Conservation (phyloP, 1,140 invertebrate species). For the Drosophila kikkawai region DNA sequence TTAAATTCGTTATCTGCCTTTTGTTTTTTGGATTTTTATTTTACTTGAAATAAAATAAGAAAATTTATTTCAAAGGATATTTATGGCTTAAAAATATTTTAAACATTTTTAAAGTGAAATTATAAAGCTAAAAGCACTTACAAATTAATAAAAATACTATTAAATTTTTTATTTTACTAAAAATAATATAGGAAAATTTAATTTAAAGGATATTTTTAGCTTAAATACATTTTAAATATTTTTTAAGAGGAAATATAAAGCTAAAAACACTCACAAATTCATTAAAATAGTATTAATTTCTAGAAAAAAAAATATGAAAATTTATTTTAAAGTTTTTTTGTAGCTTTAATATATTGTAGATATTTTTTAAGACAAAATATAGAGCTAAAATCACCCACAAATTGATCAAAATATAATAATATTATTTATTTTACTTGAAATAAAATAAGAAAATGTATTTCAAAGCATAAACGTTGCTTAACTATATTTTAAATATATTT, state of each 20-base stretch:
- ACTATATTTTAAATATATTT: not conserved
- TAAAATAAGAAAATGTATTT: not conserved
- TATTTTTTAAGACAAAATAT: too few relatives aligned
- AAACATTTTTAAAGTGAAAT: not conserved
- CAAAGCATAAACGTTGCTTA: not conserved
- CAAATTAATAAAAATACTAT: not conserved
- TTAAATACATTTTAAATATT: too few relatives aligned
- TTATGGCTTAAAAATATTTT: too few relatives aligned
- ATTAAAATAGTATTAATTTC: not conserved
- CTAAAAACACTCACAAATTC: not conserved
- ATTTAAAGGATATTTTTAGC: too few relatives aligned
- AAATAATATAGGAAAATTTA: too few relatives aligned
- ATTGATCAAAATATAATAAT: too few relatives aligned
- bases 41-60: not conserved
- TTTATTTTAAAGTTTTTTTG: too few relatives aligned
- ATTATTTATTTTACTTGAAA: not conserved
- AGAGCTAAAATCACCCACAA: too few relatives aligned
- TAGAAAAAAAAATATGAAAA: too few relatives aligned
- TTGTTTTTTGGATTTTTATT: not conserved
- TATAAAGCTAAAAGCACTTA: not conserved
- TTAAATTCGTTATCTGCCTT: constrained; percentile 1
- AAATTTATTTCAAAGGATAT: too few relatives aligned
- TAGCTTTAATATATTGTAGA: too few relatives aligned
- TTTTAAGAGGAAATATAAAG: not conserved
- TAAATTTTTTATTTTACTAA: not conserved